Conservation (phyloP, 2,888 invertebrate species). For the Caenorhabditis sulstoni region DNA sequence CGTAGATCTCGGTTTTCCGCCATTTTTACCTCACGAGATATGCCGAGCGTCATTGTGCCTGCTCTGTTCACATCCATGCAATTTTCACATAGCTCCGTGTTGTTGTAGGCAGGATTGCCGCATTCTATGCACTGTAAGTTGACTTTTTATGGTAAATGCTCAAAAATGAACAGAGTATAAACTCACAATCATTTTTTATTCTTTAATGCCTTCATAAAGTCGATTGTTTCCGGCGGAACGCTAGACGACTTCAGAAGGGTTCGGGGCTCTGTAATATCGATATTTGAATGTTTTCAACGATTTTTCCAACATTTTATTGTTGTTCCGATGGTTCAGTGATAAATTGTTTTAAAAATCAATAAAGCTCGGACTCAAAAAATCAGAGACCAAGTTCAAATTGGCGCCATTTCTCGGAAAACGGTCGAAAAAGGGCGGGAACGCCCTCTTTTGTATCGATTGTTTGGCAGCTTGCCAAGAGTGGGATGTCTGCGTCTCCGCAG, state of each 20-base stretch:
- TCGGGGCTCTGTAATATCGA: slow-evolving; percentile 8
- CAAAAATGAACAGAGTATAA: neutral
- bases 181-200: slow-evolving; percentile 41
- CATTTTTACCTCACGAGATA: slow-evolving; percentile 19
- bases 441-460: slow-evolving; percentile 54
- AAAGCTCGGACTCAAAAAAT: neutral
- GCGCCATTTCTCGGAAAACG: slow-evolving; percentile 24
- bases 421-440: slow-evolving; percentile 50
- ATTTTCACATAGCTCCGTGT: slow-evolving; percentile 48
- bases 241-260: neutral
- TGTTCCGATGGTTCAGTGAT: neutral
- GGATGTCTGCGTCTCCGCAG: slow-evolving; percentile 50
- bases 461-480: slow-evolving; percentile 53
- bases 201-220: slow-evolving; percentile 38
- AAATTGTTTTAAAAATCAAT: neutral
- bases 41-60: slow-evolving; percentile 30
- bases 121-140: slow-evolving; percentile 54
- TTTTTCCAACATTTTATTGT: neutral
- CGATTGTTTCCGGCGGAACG: neutral
- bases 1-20: no score
- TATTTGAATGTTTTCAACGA: neutral
- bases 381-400: slow-evolving; percentile 33
- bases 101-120: slow-evolving; percentile 29
- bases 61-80: slow-evolving; percentile 30
- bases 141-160: slow-evolving; percentile 3